Conservation (phyloP, 2,113 vertebrate genomes). For the Phalacrocorax pelagicus region DNA sequence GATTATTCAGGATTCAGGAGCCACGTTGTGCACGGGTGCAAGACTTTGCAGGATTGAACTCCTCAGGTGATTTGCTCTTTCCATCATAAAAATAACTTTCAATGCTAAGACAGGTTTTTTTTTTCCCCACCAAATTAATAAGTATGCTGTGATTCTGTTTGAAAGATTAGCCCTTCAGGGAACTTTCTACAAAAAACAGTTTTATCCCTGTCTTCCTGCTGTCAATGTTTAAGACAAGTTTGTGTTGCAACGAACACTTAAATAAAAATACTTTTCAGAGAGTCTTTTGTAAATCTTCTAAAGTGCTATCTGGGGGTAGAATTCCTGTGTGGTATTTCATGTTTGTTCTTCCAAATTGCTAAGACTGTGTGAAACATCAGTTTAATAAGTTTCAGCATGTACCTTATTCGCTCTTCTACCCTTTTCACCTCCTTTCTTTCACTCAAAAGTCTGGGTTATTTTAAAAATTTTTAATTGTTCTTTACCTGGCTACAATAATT, state of each 20-base stretch:
- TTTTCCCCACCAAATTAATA: not conserved
- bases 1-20: not conserved
- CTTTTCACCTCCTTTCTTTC: not conserved
- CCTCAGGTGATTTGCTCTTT: not conserved
- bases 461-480: too few relatives aligned
- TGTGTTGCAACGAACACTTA: not conserved
- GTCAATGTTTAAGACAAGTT: not conserved
- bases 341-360: not conserved
- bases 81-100: conserved; percentile 1
- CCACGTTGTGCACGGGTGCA: not conserved
- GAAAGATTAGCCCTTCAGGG: conserved; percentile 38
- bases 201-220: conserved; percentile 53
- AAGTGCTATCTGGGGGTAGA: not conserved
- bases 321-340: not conserved
- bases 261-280: not conserved
- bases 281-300: not conserved
- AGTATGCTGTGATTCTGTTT: not conserved
- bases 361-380: not conserved
- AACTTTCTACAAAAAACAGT: not conserved
- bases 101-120: not conserved
- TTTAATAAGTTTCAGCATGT: not conserved
- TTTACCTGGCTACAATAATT: not conserved
- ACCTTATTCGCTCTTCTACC: not conserved
- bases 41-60: not conserved
- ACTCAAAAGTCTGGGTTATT: not conserved